These are phyloP conservation scores for Cinclus cinclus DNA, from an alignment of 2,113 vertebrate genomes.

Conservation along the genomic window DNA sequence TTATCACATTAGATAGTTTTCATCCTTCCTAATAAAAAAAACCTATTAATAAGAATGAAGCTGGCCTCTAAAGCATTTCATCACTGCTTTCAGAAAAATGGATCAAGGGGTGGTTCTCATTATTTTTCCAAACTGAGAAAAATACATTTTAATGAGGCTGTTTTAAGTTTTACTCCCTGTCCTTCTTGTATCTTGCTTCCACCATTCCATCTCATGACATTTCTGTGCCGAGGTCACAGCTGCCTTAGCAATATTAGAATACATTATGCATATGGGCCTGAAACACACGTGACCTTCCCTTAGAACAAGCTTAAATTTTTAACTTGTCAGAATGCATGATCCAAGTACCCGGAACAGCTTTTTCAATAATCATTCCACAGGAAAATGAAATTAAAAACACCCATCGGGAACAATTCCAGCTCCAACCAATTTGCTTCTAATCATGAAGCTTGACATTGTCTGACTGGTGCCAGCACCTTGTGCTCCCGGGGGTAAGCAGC, in stretches of 20 bases:
- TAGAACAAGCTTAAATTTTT: neutral
- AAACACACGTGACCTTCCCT: neutral
- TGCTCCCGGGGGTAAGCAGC: neutral
- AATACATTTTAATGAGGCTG: neutral
- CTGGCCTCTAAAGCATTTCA: neutral
- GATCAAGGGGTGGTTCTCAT: neutral
- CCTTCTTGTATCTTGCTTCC: neutral
- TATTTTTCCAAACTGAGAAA: neutral
- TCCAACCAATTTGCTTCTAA: neutral
- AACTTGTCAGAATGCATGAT: neutral
- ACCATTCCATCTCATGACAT: neutral
- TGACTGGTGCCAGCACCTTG: neutral
- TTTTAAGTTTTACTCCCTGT: neutral
- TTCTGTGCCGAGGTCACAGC: neutral
- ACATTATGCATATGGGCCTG: neutral
- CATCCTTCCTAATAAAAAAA: neutral
- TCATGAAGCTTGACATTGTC: neutral
- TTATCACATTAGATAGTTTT: neutral
- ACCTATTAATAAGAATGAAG: neutral
- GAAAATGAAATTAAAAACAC: neutral
- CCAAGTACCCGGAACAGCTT: neutral
- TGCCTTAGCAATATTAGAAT: neutral
- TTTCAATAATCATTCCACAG: neutral
- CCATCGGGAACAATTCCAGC: neutral
- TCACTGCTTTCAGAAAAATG: neutral